Evolutionary conservation across 2,797 vertebrate genomes (phyloP).

Genomic region (Podarcis lilfordi): DNA sequence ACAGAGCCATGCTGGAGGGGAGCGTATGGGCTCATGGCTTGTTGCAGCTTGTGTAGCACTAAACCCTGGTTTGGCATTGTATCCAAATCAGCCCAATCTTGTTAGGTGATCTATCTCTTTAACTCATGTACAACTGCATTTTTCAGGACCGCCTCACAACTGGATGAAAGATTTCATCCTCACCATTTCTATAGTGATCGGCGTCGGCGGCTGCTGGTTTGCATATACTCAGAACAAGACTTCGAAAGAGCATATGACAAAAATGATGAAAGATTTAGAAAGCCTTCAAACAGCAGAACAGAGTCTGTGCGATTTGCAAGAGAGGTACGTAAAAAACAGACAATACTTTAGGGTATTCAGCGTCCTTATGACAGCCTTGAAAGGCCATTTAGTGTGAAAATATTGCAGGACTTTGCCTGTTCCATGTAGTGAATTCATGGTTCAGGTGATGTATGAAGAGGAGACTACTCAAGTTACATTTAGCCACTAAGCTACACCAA

Average conservation of each 20-base stretch:
- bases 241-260: slow-evolving; percentile 94
- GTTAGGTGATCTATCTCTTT: background rate
- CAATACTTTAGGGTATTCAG: background rate
- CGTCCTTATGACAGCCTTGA: background rate
- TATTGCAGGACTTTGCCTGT: background rate
- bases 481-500: background rate
- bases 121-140: background rate
- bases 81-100: background rate
- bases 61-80: background rate
- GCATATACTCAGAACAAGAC: slow-evolving; percentile 97
- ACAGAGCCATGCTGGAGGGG: too few relatives aligned
- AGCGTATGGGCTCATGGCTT: background rate
- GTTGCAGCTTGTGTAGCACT: background rate
- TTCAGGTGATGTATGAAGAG: background rate
- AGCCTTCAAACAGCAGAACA: slow-evolving; percentile 94
- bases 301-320: slow-evolving; percentile 92
- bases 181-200: slow-evolving; percentile 95
- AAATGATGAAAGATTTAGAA: slow-evolving; percentile 99
- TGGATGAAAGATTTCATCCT: slow-evolving; percentile 98
- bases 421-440: background rate
- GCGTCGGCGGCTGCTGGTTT: slow-evolving; percentile 98
- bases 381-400: background rate
- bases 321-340: slow-evolving; percentile 81
- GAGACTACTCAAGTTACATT: too few relatives aligned
- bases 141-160: slow-evolving; percentile 88